Conservation (phyloP, 2,797 vertebrate genomes). For the Rhodeus uyekii region DNA sequence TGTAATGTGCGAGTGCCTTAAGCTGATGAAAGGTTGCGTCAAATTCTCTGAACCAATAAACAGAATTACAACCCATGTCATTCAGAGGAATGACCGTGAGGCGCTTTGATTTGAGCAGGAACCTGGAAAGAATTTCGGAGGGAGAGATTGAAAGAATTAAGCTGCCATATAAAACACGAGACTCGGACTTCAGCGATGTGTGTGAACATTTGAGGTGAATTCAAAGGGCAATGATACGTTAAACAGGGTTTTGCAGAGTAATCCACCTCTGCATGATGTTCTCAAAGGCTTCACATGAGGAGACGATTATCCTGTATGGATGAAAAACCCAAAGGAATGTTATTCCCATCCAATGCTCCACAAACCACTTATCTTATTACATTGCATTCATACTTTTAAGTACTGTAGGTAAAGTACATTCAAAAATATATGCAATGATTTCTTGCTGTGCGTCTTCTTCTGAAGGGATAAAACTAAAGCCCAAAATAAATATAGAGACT, state of each 20-base stretch:
- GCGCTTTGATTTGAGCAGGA: background rate
- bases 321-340: background rate
- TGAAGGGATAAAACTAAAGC: background rate
- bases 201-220: slow-evolving; percentile 6
- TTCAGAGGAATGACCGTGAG: background rate
- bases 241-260: slow-evolving; percentile 4
- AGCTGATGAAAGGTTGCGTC: slow-evolving; percentile 14
- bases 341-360: background rate
- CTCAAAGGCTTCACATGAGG: slow-evolving; percentile 1
- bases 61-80: background rate
- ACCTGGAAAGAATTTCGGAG: background rate
- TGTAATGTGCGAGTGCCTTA: background rate
- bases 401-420: background rate
- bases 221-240: background rate
- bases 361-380: background rate
- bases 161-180: background rate
- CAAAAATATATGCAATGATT: background rate
- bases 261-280: background rate
- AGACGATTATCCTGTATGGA: background rate
- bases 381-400: background rate
- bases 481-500: background rate
- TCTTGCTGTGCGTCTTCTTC: background rate
- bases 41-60: slow-evolving; percentile 11
- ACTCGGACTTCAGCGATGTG: background rate
- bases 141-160: background rate